phyloP scores from a whole-genome alignment of 2,113 vertebrate genomes.

The Psilopsiagon aurifrons region DNA sequence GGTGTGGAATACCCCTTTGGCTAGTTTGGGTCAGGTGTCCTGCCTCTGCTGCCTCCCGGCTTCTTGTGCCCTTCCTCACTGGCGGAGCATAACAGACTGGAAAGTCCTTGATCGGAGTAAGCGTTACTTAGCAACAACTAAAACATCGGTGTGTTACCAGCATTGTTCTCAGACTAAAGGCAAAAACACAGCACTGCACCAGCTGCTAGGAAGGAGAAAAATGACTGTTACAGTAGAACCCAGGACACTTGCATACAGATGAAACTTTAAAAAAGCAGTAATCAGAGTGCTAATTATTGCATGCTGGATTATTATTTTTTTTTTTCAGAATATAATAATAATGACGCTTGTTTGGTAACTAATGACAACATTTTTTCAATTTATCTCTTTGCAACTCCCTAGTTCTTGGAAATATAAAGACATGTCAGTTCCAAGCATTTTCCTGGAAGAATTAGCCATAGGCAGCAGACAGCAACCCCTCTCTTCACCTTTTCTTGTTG shows the following conservation, averaged over 20 bases:
- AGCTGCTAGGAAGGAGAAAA: neutral
- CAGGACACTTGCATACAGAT: conserved; percentile 42
- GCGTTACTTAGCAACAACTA: neutral
- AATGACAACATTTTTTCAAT: conserved; percentile 5
- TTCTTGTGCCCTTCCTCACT: neutral
- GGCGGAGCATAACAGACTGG: neutral
- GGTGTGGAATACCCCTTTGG: neutral
- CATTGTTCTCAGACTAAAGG: neutral
- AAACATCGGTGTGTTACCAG: neutral
- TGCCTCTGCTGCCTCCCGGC: neutral
- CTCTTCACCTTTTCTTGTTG: neutral
- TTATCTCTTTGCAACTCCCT: neutral
- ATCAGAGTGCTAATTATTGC: conserved; percentile 7
- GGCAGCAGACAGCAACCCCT: neutral
- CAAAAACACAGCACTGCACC: neutral
- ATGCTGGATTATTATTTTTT: conserved; percentile 4
- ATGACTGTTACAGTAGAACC: neutral
- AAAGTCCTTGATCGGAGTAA: neutral
- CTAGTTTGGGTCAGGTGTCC: neutral
- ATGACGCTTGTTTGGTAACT: conserved; percentile 20
- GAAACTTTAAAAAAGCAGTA: conserved; percentile 16
- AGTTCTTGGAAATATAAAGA: neutral
- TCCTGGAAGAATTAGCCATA: conserved; percentile 17
- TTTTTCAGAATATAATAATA: neutral
- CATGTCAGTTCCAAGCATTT: neutral